Conservation (phyloP, 2,113 vertebrate genomes). For the crab-eating macaque (Macaca fascicularis) region T2T-MFA8v1.1 NC_088380.1:40719001-40719500, state of each 20-base stretch:
- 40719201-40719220: not conserved
- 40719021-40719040: not conserved
- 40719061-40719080: constrained; percentile 22
- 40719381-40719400: not conserved
- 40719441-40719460: not conserved
- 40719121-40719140: not conserved
- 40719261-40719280: not conserved
- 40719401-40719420: not conserved
- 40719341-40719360: not conserved
- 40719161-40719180: not conserved
- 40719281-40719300: not conserved
- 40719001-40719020: not conserved
- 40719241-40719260: constrained; percentile 26
- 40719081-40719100: not conserved
- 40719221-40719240: not conserved
- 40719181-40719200: not conserved
- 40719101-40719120: not conserved
- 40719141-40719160: not conserved
- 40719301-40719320: not conserved
- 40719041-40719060: not conserved
- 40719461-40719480: constrained; percentile 6
- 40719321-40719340: not conserved
- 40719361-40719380: not conserved
- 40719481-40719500: not conserved
- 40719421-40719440: not conserved